Conservation (phyloP, 2,888 invertebrate species). For the Pedicia rivosa region DNA sequence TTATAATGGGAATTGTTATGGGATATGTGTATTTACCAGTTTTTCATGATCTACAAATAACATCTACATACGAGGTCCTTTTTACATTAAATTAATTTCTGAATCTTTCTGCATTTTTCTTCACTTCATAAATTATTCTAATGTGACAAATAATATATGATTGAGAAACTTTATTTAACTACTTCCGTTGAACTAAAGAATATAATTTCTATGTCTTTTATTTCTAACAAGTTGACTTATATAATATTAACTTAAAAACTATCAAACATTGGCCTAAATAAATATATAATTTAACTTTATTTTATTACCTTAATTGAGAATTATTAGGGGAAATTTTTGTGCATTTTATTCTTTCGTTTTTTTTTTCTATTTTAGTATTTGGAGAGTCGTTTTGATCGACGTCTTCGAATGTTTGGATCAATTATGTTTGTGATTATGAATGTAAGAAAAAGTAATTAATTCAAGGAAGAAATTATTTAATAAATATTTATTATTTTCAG, state of each 20-base stretch:
- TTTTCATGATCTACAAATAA: slow-evolving; percentile 54
- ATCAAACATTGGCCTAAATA: too few species aligned
- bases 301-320: neutral
- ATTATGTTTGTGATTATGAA: slow-evolving; percentile 53
- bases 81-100: too few species aligned
- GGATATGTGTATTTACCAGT: slow-evolving; percentile 54
- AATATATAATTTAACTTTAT: too few species aligned
- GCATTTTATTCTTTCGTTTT: neutral
- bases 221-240: too few species aligned
- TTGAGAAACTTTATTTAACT: too few species aligned
- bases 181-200: too few species aligned
- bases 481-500: slow-evolving; percentile 33
- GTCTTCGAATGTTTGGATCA: slow-evolving; percentile 54
- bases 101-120: too few species aligned
- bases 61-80: slow-evolving; percentile 63
- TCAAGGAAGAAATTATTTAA: neutral
- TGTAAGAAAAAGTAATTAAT: slow-evolving; percentile 37
- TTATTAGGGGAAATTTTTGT: neutral
- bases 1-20: slow-evolving; percentile 49
- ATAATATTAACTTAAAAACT: too few species aligned
- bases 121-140: too few species aligned
- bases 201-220: too few species aligned
- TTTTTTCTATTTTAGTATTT: slow-evolving; percentile 41
- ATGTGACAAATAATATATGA: too few species aligned
- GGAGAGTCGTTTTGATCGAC: slow-evolving; percentile 54